These are phyloP conservation scores for Crematogaster levior DNA, from an alignment of 2,888 invertebrate genomes.

Conservation along the genomic window DNA sequence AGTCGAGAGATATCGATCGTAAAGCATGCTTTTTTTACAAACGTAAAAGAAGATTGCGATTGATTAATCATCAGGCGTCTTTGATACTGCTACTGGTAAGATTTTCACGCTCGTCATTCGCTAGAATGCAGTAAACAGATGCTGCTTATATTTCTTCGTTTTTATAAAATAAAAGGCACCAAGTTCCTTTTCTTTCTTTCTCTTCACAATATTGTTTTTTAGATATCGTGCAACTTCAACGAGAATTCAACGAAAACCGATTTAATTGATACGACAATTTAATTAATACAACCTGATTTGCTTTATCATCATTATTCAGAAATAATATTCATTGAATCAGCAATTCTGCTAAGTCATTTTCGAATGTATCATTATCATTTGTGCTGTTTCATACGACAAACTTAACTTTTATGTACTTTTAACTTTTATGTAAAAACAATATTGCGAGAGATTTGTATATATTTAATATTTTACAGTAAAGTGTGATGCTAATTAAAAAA, in stretches of 20 bases:
- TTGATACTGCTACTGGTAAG: not conserved
- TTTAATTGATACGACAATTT: not conserved
- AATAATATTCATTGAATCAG: slow-evolving; percentile 6
- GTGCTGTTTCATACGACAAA: not conserved
- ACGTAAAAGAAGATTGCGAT: not conserved
- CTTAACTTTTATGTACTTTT: not conserved
- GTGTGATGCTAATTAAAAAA: slow-evolving; percentile 40
- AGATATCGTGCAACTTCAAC: slow-evolving; percentile 46
- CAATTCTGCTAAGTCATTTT: slow-evolving; percentile 11
- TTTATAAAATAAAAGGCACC: slow-evolving; percentile 75
- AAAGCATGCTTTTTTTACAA: not conserved
- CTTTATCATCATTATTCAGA: not conserved
- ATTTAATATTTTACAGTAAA: slow-evolving; percentile 49
- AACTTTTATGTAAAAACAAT: not conserved
- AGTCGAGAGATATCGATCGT: not conserved
- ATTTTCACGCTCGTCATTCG: slow-evolving; percentile 31
- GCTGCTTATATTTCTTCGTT: slow-evolving; percentile 55
- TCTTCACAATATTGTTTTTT: slow-evolving; percentile 55
- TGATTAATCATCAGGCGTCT: not conserved
- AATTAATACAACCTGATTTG: not conserved
- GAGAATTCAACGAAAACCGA: slow-evolving; percentile 36
- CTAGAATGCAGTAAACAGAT: slow-evolving; percentile 68
- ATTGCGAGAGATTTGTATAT: not conserved
- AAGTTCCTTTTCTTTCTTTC: slow-evolving; percentile 54
- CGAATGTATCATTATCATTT: not conserved